Percentiles rank a stretch among this genome's conserved stretches.
These are phyloP conservation scores for Leptinotarsa peninsularis DNA, from an alignment of 2,888 invertebrate species.

Conservation along the genomic window DNA sequence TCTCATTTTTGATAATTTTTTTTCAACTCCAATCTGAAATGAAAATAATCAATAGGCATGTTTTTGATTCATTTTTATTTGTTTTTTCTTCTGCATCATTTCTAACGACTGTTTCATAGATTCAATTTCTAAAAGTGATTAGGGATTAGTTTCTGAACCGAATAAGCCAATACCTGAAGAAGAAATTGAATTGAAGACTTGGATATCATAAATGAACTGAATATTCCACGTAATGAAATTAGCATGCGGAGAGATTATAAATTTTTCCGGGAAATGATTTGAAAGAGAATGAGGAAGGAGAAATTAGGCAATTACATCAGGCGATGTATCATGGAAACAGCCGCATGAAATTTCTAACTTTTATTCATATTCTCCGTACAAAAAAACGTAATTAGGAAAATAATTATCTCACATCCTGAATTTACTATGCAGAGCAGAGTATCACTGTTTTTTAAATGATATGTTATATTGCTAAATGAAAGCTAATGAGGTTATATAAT, in stretches of 20 bases:
- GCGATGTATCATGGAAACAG: background rate
- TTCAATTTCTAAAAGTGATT: too few species aligned
- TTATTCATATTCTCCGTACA: background rate
- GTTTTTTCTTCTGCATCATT: too few species aligned
- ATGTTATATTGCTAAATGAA: too few species aligned
- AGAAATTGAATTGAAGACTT: too few species aligned
- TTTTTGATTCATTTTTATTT: too few species aligned
- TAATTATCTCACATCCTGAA: constrained; percentile 5
- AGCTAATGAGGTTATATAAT: too few species aligned
- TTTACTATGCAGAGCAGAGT: background rate
- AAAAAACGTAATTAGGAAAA: background rate
- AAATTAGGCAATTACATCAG: constrained; percentile 2
- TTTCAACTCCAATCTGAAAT: too few species aligned
- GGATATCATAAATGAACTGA: background rate
- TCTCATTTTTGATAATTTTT: too few species aligned
- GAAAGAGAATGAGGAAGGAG: background rate
- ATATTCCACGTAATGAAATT: background rate
- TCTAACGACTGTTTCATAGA: too few species aligned
- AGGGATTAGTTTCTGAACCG: too few species aligned
- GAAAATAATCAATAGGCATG: too few species aligned
- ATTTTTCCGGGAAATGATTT: background rate
- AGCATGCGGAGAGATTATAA: background rate
- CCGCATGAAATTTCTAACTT: background rate
- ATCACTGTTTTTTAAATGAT: background rate
- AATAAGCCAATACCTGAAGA: too few species aligned